Percentiles rank a stretch among this genome's conserved stretches.
Evolutionary conservation across 2,113 vertebrate genomes (phyloP).

Genomic region (Paradoxurus hermaphroditus): DNA sequence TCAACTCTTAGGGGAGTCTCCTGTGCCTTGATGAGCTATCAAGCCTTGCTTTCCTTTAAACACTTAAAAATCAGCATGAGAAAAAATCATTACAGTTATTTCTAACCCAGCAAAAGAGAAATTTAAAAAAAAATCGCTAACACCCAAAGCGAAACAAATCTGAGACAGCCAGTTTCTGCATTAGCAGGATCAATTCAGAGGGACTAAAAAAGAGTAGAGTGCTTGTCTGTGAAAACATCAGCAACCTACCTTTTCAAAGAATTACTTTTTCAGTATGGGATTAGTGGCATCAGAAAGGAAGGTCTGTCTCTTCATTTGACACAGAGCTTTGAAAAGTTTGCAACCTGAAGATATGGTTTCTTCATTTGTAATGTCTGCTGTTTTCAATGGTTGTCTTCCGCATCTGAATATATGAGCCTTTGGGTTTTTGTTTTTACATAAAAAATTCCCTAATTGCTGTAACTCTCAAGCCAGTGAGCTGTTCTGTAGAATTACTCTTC

Average conservation of each 20-base stretch:
- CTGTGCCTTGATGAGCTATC: constrained; percentile 48
- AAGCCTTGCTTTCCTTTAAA: constrained; percentile 45
- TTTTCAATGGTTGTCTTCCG: constrained; percentile 43
- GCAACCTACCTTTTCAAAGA: constrained; percentile 9
- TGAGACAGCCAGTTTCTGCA: constrained; percentile 12
- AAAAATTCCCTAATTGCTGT: constrained; percentile 57
- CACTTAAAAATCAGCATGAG: constrained; percentile 23
- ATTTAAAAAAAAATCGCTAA: neutral
- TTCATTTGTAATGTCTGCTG: constrained; percentile 25
- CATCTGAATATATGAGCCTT: neutral
- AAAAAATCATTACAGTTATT: constrained; percentile 56
- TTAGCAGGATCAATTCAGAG: neutral
- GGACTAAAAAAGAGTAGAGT: neutral
- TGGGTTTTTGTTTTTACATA: constrained; percentile 5
- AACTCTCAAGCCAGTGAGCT: constrained; percentile 66
- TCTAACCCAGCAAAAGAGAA: constrained; percentile 29
- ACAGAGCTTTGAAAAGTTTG: neutral
- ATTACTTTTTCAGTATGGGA: neutral
- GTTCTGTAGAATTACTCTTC: constrained; percentile 68
- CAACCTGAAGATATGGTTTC: neutral
- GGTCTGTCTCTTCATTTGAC: neutral
- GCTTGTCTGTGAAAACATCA: neutral
- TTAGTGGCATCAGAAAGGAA: constrained; percentile 1
- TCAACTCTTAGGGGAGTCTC: neutral
- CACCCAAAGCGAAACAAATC: neutral